A percentile compares a stretch with the other conserved stretches of the same genome.
phyloP scores from a whole-genome alignment of 2,797 vertebrate species.

The Gallinago solitaria region DNA sequence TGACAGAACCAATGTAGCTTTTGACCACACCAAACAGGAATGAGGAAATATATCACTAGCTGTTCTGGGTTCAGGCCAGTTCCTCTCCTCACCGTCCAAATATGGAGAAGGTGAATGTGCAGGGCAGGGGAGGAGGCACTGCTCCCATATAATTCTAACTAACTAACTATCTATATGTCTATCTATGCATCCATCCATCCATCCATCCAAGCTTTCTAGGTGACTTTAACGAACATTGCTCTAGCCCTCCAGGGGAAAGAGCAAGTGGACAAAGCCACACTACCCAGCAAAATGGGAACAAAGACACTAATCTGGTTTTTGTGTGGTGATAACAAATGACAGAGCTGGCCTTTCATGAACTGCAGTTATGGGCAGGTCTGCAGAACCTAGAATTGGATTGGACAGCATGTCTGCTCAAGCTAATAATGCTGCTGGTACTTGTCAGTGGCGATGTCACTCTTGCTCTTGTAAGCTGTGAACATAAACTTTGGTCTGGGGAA shows the following conservation, averaged over 20 bases:
- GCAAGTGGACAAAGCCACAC: not conserved
- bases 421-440: slow-evolving; percentile 44
- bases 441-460: not conserved
- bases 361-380: slow-evolving; percentile 34
- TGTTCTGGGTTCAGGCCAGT: not conserved
- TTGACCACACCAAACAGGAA: not conserved
- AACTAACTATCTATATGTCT: not conserved
- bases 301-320: not conserved
- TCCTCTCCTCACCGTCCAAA: rapidly evolving
- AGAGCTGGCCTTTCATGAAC: slow-evolving; percentile 52
- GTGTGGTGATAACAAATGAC: slow-evolving; percentile 38
- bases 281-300: not conserved
- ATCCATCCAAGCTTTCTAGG: not conserved
- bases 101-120: not conserved
- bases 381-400: slow-evolving; percentile 44
- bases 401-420: slow-evolving; percentile 35
- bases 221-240: not conserved
- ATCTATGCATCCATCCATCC: no score
- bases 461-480: not conserved
- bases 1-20: not conserved
- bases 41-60: not conserved
- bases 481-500: slow-evolving; percentile 19
- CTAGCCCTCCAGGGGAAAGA: not conserved
- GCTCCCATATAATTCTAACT: not conserved
- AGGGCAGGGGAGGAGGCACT: not conserved